Percentiles rank a stretch among this genome's conserved stretches.
Conservation (phyloP, 1,140 invertebrate genomes). For the Drosophila ironensis region DNA sequence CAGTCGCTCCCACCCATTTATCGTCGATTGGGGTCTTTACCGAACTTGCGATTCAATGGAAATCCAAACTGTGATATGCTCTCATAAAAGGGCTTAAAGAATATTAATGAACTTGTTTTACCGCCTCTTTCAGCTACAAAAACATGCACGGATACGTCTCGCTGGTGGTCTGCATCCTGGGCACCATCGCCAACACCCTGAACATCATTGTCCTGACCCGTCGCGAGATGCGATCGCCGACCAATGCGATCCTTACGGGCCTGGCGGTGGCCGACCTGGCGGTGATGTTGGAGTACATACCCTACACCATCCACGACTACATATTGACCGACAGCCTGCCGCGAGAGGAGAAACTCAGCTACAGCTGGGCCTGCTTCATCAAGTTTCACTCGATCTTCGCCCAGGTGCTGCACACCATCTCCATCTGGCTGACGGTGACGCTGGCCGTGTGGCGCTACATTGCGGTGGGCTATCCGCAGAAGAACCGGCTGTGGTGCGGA, state of each 20-base stretch:
- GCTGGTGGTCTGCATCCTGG: constrained; percentile 91
- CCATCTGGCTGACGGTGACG: constrained; percentile 94
- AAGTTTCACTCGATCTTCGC: constrained; percentile 92
- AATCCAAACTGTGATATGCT: too few species aligned
- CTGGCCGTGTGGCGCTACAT: constrained; percentile 96
- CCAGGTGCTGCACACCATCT: constrained; percentile 94
- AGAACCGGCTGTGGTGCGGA: constrained; percentile 89
- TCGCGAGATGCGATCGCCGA: constrained; percentile 91
- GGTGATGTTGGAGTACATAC: constrained; percentile 96
- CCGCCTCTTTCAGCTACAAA: constrained; percentile 45
- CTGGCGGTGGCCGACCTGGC: constrained; percentile 94
- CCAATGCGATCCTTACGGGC: constrained; percentile 93
- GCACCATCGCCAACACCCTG: constrained; percentile 94
- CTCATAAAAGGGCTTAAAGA: too few species aligned
- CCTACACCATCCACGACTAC: constrained; percentile 91
- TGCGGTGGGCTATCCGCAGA: constrained; percentile 91
- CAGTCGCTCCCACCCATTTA: neutral
- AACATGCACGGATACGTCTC: constrained; percentile 74
- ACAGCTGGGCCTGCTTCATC: constrained; percentile 90
- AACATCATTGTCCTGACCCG: constrained; percentile 96
- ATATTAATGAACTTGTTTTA: too few species aligned
- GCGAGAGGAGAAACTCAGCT: constrained; percentile 84
- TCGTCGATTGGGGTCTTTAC: neutral
- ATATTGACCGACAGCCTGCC: constrained; percentile 82
- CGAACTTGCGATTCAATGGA: neutral